Conservation (phyloP, 2,888 invertebrate genomes). For the Heliconius charithonia region DNA sequence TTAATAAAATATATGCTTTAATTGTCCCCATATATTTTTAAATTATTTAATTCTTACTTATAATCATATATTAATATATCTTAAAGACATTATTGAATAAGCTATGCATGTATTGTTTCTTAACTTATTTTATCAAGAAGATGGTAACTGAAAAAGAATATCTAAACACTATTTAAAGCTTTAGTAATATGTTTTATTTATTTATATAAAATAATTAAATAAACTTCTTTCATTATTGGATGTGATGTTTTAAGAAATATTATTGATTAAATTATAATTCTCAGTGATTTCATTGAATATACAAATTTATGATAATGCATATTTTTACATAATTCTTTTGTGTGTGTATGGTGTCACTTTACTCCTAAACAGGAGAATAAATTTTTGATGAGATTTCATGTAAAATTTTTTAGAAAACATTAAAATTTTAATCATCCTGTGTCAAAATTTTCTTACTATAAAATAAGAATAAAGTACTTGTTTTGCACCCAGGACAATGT, state of each 20-base stretch:
- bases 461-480: not conserved
- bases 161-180: too few relatives aligned
- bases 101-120: too few relatives aligned
- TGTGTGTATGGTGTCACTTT: too few relatives aligned
- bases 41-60: too few relatives aligned
- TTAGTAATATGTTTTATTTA: not conserved
- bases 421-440: too few relatives aligned
- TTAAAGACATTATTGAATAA: not conserved
- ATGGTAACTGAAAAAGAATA: not conserved
- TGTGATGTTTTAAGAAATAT: not conserved
- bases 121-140: not conserved
- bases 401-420: too few relatives aligned
- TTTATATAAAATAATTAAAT: not conserved
- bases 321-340: too few relatives aligned
- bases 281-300: too few relatives aligned
- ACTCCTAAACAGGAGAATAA: too few relatives aligned
- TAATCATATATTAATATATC: not conserved
- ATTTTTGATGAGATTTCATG: too few relatives aligned
- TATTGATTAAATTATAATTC: too few relatives aligned
- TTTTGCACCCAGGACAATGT: not conserved
- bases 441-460: not conserved
- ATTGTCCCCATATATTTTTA: not conserved
- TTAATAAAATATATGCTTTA: not conserved
- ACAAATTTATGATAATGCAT: too few relatives aligned
- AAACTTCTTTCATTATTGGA: not conserved